A percentile compares a stretch with the other conserved stretches of the same genome.
Conservation (phyloP, 2,797 vertebrate genomes). For the Crocodylus rhombifer region DNA sequence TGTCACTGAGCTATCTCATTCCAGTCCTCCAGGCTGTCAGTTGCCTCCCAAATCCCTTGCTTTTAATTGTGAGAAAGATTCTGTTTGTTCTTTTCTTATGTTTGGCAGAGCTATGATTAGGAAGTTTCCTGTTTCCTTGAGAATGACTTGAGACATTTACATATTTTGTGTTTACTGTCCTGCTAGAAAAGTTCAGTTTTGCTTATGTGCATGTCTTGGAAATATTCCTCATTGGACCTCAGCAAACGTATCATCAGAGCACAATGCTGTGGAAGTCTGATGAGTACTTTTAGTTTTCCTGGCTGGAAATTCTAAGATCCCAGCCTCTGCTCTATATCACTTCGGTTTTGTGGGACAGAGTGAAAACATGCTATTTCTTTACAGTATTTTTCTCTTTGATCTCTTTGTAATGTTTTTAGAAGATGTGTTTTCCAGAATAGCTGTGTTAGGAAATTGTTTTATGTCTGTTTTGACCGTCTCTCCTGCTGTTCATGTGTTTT, state of each 20-base stretch:
- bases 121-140: conserved; percentile 44
- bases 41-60: conserved; percentile 56
- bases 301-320: conserved; percentile 4
- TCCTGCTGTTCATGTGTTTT: background rate
- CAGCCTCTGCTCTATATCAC: background rate
- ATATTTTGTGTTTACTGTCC: conserved; percentile 53
- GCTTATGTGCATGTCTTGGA: background rate
- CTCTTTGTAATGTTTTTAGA: background rate
- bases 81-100: conserved; percentile 27
- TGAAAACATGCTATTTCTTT: background rate
- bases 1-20: conserved; percentile 5
- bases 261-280: background rate
- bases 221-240: background rate
- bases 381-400: conserved; percentile 28
- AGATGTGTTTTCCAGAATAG: conserved; percentile 17
- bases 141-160: conserved; percentile 6
- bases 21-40: conserved; percentile 54
- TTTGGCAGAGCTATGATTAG: conserved; percentile 47
- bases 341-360: background rate
- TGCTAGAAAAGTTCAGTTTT: background rate
- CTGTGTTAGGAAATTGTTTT: conserved; percentile 10
- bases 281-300: conserved; percentile 12
- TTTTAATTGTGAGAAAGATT: conserved; percentile 59
- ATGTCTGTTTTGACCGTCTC: conserved; percentile 25
- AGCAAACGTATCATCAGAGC: background rate